Evolutionary conservation across 2,888 invertebrate species (phyloP), one percentile per base, ranked within the genome.

Genomic region (Cinara cedri): DNA sequence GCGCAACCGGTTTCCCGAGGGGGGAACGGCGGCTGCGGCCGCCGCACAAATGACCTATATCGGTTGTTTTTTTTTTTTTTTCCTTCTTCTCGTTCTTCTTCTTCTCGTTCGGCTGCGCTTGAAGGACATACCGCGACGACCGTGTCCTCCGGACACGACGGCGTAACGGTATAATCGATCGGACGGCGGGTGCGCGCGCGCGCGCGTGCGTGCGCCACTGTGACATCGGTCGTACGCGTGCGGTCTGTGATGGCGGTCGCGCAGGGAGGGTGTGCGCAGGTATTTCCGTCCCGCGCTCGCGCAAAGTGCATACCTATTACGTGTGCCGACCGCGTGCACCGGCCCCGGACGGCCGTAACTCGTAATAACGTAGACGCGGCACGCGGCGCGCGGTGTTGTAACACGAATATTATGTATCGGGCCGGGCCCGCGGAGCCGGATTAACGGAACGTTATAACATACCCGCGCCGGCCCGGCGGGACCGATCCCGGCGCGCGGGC

Each of bases 81-180:
- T 46, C 10, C 13, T 46, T 46, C 14, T 46, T 46, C 13, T 46
- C 10, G 3, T 46, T 46, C 14, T 13, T 46, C 34, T 72, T 55
- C 16, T 46, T 24, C 34, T 57, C 16, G 19, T 55, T 11, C 24
- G 42, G 16, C 16, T n/a, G 16, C 49, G 66, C 11, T 3, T 49
- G 72, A 72, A 72, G 57, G 72, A 72, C 72, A 60, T 49, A n/a
- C 24, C 46, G 46, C 57, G 66, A 63, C 44, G 70, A 71, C 55
- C 75, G 75, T 34, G 57, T 57, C 72, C 60, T 72, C 46, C 60
- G 71, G 71, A 60, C 72, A 72, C 72, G 66, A 68, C 72, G 26
- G 57, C 60, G 65, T 76, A 76, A 76, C 75, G 75, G 75, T 76
- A 76, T 66, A 66, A 75, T 75, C 66, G 54, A 66, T 63, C 55